Conservation (phyloP, 2,113 vertebrate species). For the Tinamus guttatus region DNA sequence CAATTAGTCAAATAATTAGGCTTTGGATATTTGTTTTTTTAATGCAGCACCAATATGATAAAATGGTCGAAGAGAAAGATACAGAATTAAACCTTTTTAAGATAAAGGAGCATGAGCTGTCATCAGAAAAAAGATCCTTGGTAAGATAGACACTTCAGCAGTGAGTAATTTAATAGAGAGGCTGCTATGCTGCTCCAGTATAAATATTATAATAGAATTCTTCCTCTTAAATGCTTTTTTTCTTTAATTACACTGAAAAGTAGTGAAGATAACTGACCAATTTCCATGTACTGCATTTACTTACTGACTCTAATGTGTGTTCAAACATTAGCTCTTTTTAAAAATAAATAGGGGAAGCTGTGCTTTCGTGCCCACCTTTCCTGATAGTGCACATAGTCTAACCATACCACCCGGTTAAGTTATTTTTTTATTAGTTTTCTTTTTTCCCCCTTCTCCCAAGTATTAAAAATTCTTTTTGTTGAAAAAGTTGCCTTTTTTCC, state of each 20-base stretch:
- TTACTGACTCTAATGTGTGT: background rate
- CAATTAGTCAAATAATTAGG: background rate
- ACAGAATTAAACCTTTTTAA: conserved; percentile 84
- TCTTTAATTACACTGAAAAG: background rate
- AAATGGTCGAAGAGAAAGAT: conserved; percentile 90
- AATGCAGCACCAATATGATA: conserved; percentile 89
- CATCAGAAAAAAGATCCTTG: conserved; percentile 78
- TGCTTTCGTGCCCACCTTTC: background rate
- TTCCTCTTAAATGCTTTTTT: background rate
- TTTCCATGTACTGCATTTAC: background rate
- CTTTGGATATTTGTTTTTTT: background rate
- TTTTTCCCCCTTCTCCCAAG: background rate
- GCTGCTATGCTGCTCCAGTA: background rate
- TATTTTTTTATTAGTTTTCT: background rate
- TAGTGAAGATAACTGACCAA: background rate
- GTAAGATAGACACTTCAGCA: conserved; percentile 72
- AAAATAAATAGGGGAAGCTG: background rate
- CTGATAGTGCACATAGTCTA: background rate
- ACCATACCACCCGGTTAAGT: background rate
- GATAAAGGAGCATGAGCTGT: conserved; percentile 81
- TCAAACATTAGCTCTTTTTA: background rate
- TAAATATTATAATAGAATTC: background rate
- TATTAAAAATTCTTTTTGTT: background rate
- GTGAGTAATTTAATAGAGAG: background rate
- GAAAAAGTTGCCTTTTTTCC: background rate